Evolutionary conservation across 2,113 vertebrate species (phyloP).

Genomic region (Sander lucioperca): DNA sequence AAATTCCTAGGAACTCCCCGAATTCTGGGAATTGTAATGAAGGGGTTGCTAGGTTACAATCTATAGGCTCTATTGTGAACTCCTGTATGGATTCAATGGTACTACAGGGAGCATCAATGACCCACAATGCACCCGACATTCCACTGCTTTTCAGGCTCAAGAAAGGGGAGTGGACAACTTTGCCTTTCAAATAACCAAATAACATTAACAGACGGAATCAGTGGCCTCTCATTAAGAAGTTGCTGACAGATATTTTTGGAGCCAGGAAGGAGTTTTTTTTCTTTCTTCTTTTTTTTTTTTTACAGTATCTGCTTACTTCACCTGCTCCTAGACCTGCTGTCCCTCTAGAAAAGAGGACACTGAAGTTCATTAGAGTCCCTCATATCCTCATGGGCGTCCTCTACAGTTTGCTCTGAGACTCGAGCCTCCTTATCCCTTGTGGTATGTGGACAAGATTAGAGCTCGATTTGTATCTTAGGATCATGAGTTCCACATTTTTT

Average conservation of each 20-base stretch:
- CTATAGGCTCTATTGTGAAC: constrained; percentile 77
- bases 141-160: constrained; percentile 64
- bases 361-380: not conserved
- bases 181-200: not conserved
- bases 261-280: not conserved
- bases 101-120: constrained; percentile 65
- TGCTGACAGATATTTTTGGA: constrained; percentile 32
- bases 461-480: not conserved
- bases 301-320: constrained; percentile 29
- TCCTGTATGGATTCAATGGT: constrained; percentile 72
- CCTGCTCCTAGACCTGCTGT: not conserved
- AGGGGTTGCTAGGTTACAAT: constrained; percentile 80
- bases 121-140: constrained; percentile 74
- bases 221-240: constrained; percentile 34
- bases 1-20: constrained; percentile 74
- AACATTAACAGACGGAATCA: not conserved
- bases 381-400: not conserved
- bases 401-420: not conserved
- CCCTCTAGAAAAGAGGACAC: not conserved
- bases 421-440: not conserved
- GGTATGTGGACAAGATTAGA: not conserved
- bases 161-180: constrained; percentile 13
- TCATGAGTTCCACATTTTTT: not conserved
- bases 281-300: constrained; percentile 5
- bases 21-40: constrained; percentile 79